phyloP scores from a whole-genome alignment of 2,888 invertebrate species.

The Agelastica alni region DNA sequence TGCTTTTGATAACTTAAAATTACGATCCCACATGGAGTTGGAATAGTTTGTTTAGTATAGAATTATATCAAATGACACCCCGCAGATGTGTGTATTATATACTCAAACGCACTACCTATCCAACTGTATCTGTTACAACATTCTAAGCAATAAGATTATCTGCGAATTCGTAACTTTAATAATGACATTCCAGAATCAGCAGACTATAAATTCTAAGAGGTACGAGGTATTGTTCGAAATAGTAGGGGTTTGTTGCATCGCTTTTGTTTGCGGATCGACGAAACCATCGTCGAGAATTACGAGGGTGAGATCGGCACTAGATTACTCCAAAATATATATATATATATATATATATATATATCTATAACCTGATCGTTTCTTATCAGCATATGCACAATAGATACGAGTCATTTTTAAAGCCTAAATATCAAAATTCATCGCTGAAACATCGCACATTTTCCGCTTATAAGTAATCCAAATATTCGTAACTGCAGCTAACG shows the following conservation, averaged over 20 bases:
- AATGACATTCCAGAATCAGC: not conserved
- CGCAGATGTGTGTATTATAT: not conserved
- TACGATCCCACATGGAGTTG: conserved; percentile 5
- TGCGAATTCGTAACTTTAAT: not conserved
- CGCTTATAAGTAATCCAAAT: too few species aligned
- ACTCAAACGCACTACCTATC: too few species aligned
- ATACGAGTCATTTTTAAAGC: too few species aligned
- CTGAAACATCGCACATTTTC: too few species aligned
- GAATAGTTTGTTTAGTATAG: conserved; percentile 17
- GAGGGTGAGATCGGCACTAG: too few species aligned
- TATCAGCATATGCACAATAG: too few species aligned
- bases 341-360: too few species aligned
- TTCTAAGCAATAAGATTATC: not conserved
- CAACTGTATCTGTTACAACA: not conserved
- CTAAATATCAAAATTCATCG: too few species aligned
- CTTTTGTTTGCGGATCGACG: not conserved
- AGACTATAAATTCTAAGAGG: not conserved
- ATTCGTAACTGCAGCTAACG: too few species aligned
- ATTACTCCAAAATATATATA: too few species aligned
- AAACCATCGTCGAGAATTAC: too few species aligned
- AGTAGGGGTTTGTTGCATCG: not conserved
- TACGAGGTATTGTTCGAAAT: not conserved
- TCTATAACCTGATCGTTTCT: too few species aligned
- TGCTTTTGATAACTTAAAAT: conserved; percentile 16
- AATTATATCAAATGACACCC: conserved; percentile 17